Conservation (phyloP, 2,888 invertebrate species). For the Seira sanloemensis region DNA sequence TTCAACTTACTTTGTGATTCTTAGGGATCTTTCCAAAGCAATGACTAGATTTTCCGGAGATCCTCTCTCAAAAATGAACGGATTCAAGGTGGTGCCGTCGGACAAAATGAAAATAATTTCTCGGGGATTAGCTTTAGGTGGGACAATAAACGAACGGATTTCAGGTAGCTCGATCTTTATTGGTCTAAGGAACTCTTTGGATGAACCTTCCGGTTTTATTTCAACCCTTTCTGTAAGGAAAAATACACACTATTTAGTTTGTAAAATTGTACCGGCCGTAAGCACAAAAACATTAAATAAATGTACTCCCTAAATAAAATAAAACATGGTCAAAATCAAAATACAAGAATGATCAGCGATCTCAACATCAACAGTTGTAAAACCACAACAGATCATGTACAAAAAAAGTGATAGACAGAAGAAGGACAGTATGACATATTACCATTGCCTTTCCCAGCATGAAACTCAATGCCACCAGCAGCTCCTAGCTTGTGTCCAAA, state of each 20-base stretch:
- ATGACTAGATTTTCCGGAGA: conserved; percentile 86
- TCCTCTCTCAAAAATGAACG: conserved; percentile 91
- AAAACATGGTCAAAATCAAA: no score
- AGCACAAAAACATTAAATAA: background rate
- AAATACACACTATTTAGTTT: background rate
- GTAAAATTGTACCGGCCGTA: background rate
- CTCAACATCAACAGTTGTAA: no score
- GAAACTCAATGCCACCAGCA: conserved; percentile 70
- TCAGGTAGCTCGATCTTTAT: conserved; percentile 72
- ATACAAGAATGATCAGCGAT: no score
- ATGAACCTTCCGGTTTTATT: conserved; percentile 74
- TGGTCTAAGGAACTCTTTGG: conserved; percentile 69
- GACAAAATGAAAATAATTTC: conserved; percentile 82
- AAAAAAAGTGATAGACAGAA: no score
- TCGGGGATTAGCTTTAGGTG: conserved; percentile 63
- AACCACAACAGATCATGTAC: no score
- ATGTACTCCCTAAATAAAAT: background rate
- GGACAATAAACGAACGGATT: conserved; percentile 69
- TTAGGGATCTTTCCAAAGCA: conserved; percentile 77
- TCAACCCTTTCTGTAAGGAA: conserved; percentile 73
- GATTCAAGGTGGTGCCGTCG: conserved; percentile 84
- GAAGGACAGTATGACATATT: no score
- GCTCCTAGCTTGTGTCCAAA: conserved; percentile 42
- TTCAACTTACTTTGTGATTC: conserved; percentile 80
- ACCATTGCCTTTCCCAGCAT: conserved; percentile 65